These are phyloP conservation scores for Dryococelus australis DNA, from an alignment of 2,888 invertebrate genomes.

Conservation along the genomic window DNA sequence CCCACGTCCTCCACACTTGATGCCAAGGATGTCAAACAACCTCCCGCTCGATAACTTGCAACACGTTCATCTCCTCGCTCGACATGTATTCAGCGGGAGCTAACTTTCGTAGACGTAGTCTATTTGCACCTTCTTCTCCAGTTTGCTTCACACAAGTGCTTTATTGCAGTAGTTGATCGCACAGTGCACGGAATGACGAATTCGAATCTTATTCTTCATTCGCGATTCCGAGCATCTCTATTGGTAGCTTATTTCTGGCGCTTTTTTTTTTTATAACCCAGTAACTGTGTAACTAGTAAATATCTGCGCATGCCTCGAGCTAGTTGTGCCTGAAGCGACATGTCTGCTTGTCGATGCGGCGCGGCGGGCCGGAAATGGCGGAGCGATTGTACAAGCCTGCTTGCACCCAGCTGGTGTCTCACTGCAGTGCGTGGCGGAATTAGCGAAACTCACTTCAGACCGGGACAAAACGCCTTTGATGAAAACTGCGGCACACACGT, in stretches of 20 bases:
- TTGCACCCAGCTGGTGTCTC: neutral
- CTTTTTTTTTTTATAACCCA: too few species aligned
- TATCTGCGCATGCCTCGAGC: neutral
- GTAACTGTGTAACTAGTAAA: neutral
- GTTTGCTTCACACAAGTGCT: neutral
- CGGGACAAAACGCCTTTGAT: too few species aligned
- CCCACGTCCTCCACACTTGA: neutral
- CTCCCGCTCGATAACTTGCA: neutral
- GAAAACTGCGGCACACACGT: too few species aligned
- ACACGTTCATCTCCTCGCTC: neutral
- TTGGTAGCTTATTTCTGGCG: neutral
- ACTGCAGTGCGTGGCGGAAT: neutral
- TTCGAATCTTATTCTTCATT: neutral
- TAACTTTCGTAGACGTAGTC: neutral
- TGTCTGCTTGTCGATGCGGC: neutral
- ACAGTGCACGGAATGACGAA: neutral
- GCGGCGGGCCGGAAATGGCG: neutral
- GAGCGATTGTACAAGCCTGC: neutral
- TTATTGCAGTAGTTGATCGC: neutral
- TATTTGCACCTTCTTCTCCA: neutral
- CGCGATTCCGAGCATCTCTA: neutral
- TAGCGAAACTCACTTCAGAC: neutral
- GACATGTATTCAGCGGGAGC: neutral
- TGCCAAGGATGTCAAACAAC: slow-evolving; percentile 42
- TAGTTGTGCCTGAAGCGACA: neutral